Evolutionary conservation across 2,888 invertebrate genomes (phyloP).

Genomic region (Phoronis australis): DNA sequence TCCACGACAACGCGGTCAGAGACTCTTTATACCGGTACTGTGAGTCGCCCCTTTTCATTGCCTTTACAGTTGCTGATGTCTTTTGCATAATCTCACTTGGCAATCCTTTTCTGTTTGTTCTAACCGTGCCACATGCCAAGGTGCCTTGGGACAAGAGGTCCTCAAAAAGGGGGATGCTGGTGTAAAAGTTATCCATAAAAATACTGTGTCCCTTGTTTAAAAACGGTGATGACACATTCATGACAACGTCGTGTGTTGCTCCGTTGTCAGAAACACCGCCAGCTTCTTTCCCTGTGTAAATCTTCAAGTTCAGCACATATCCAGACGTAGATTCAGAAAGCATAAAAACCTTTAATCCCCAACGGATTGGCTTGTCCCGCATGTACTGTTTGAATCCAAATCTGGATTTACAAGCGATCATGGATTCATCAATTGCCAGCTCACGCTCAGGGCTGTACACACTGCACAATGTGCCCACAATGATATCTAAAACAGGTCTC

Average conservation of each 20-base stretch:
- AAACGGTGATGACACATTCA: too few species aligned
- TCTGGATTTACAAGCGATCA: background rate
- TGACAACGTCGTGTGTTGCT: background rate
- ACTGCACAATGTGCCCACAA: too few species aligned
- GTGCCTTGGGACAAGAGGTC: background rate
- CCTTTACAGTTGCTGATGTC: background rate
- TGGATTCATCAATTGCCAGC: background rate
- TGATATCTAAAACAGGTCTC: too few species aligned
- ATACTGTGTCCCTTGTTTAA: too few species aligned
- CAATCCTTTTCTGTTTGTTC: slow-evolving; percentile 1
- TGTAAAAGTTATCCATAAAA: slow-evolving; percentile 2
- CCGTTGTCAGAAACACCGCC: background rate
- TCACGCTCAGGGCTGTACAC: background rate
- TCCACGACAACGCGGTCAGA: background rate
- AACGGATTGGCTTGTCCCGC: background rate
- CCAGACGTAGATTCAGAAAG: background rate
- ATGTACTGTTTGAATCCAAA: background rate
- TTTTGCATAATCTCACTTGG: background rate
- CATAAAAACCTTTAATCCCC: background rate
- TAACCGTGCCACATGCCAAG: slow-evolving; percentile 1
- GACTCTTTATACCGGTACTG: background rate
- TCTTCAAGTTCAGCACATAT: background rate
- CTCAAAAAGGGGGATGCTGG: background rate
- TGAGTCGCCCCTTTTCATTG: background rate
- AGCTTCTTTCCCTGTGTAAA: background rate